Conservation (phyloP, 2,888 invertebrate genomes). For the Rambutsinella grinnellia region DNA sequence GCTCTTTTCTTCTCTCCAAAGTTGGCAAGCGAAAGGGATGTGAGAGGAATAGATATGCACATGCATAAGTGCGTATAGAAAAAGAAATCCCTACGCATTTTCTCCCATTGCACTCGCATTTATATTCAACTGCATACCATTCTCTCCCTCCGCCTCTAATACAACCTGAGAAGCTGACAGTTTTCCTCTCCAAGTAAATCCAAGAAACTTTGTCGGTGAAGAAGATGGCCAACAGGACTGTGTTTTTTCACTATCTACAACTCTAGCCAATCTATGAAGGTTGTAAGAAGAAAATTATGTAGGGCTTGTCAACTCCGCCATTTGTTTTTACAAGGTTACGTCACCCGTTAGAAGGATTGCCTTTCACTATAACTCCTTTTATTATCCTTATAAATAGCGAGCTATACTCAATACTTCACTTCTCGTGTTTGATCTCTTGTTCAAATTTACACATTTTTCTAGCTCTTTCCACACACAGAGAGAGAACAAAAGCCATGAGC, state of each 20-base stretch:
- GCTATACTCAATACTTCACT: no score
- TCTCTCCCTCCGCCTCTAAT: no score
- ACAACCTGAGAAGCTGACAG: no score
- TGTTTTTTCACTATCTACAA: not conserved
- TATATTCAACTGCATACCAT: not conserved
- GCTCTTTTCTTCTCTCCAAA: not conserved
- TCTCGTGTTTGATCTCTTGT: no score
- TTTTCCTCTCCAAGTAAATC: no score
- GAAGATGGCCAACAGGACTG: not conserved
- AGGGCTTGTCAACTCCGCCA: not conserved
- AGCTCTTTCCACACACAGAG: no score
- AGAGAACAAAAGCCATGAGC: no score
- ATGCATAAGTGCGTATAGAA: not conserved
- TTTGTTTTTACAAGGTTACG: constrained; percentile 3
- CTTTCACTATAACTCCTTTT: no score
- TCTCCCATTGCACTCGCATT: not conserved
- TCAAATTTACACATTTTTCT: no score
- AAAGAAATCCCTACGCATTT: not conserved
- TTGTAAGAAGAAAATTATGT: not conserved
- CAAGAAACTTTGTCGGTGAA: no score
- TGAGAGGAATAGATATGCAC: constrained; percentile 9
- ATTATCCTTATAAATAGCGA: no score
- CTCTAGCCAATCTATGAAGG: not conserved
- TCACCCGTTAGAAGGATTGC: no score
- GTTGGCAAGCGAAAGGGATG: not conserved